Conservation (phyloP, 2,888 invertebrate genomes). For the Drosophila paramelanica region DNA sequence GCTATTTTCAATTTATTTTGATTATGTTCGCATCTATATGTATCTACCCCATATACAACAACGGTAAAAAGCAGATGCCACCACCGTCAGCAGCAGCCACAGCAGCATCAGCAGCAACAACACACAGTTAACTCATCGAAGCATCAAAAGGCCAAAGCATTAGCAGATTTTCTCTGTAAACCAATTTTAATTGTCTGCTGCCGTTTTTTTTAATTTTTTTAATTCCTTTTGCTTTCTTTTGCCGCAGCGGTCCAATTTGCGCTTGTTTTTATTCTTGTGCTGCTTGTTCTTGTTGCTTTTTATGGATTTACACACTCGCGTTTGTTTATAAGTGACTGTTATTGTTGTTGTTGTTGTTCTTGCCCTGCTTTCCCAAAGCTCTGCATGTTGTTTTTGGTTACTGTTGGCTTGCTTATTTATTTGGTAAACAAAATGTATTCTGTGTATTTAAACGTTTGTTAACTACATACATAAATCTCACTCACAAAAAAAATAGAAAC, state of each 20-base stretch:
- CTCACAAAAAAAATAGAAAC: slow-evolving; percentile 32
- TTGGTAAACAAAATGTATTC: slow-evolving; percentile 5
- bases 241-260: slow-evolving; percentile 31
- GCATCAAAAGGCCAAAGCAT: slow-evolving; percentile 21
- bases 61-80: slow-evolving; percentile 23
- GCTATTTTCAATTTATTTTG: slow-evolving; percentile 39
- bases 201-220: slow-evolving; percentile 1
- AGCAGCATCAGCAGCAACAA: slow-evolving; percentile 23
- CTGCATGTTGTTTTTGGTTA: slow-evolving; percentile 5
- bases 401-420: neutral
- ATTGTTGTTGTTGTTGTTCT: slow-evolving; percentile 22
- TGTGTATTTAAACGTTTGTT: slow-evolving; percentile 8
- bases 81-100: slow-evolving; percentile 26
- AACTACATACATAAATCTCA: slow-evolving; percentile 18
- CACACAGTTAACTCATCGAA: slow-evolving; percentile 42
- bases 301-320: slow-evolving; percentile 50
- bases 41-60: slow-evolving; percentile 16
- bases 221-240: slow-evolving; percentile 9
- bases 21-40: slow-evolving; percentile 39
- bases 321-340: slow-evolving; percentile 56
- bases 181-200: slow-evolving; percentile 15
- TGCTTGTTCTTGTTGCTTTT: slow-evolving; percentile 39
- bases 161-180: slow-evolving; percentile 25
- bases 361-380: slow-evolving; percentile 6
- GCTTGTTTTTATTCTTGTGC: slow-evolving; percentile 46